Evolutionary conservation across 2,113 vertebrate genomes (phyloP).

Genomic region (Apus apus): DNA sequence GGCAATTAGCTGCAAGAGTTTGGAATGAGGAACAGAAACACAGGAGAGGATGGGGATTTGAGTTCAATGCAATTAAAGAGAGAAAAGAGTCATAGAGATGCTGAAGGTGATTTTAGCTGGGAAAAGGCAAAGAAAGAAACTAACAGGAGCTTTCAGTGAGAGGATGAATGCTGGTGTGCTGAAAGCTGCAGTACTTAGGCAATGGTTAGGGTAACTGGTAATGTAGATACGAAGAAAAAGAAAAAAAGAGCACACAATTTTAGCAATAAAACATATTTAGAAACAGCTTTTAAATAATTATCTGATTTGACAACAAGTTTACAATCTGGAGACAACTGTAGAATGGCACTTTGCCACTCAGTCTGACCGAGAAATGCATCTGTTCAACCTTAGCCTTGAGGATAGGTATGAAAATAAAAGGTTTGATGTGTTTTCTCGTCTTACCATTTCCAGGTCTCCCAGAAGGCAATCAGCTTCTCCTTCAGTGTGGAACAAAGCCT

Average conservation of each 20-base stretch:
- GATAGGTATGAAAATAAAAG: not conserved
- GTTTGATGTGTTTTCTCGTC: not conserved
- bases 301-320: not conserved
- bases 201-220: not conserved
- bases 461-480: constrained; percentile 35
- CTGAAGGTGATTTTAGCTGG: not conserved
- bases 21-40: not conserved
- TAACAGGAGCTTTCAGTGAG: not conserved
- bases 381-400: not conserved
- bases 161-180: not conserved
- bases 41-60: not conserved
- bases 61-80: not conserved
- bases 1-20: not conserved
- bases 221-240: not conserved
- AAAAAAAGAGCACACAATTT: not conserved
- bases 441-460: constrained; percentile 40
- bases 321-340: not conserved
- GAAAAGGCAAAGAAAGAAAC: not conserved
- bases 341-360: not conserved
- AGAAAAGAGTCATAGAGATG: not conserved
- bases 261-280: not conserved
- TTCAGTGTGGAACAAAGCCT: constrained; percentile 72
- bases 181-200: not conserved
- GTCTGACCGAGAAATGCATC: not conserved
- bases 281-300: not conserved